These are phyloP conservation scores for Steinernema khuongi DNA, from an alignment of 1,140 invertebrate species.

Conservation along the genomic window DNA sequence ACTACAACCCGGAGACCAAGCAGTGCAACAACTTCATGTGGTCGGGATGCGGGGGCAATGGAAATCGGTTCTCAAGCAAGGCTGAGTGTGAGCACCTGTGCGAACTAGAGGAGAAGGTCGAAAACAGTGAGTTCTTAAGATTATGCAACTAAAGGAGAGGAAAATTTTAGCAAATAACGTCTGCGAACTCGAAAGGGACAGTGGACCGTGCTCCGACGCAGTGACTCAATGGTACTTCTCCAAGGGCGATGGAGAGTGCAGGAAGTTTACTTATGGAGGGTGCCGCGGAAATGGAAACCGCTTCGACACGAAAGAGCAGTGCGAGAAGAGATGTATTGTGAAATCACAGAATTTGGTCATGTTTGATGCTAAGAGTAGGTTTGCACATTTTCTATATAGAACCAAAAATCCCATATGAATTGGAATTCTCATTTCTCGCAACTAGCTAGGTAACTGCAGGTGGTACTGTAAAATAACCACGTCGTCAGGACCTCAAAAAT, in stretches of 20 bases:
- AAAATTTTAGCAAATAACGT: conserved; percentile 20
- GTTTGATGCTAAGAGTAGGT: not conserved
- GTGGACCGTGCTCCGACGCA: conserved; percentile 51
- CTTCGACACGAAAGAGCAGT: conserved; percentile 70
- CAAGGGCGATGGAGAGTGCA: conserved; percentile 54
- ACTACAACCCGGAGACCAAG: conserved; percentile 37
- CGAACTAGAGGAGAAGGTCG: conserved; percentile 35
- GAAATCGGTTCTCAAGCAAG: conserved; percentile 51
- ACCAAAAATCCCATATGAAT: not conserved
- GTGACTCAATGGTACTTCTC: conserved; percentile 65
- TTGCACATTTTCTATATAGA: conserved; percentile 16
- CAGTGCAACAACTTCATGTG: conserved; percentile 53
- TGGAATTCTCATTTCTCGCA: not conserved
- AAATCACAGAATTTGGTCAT: conserved; percentile 14
- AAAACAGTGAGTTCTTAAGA: conserved; percentile 19
- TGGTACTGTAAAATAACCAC: not conserved
- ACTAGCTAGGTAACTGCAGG: not conserved
- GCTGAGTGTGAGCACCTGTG: conserved; percentile 53
- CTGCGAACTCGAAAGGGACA: conserved; percentile 42
- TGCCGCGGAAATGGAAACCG: conserved; percentile 78
- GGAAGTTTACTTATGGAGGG: conserved; percentile 75
- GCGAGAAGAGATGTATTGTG: conserved; percentile 59
- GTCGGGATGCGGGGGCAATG: conserved; percentile 56
- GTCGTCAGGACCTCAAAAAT: too few species aligned
- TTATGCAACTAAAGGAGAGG: not conserved